Percentiles rank a stretch among this genome's conserved stretches.
Evolutionary conservation across 2,888 invertebrate species (phyloP).

Genomic region (Candidula unifasciata): DNA sequence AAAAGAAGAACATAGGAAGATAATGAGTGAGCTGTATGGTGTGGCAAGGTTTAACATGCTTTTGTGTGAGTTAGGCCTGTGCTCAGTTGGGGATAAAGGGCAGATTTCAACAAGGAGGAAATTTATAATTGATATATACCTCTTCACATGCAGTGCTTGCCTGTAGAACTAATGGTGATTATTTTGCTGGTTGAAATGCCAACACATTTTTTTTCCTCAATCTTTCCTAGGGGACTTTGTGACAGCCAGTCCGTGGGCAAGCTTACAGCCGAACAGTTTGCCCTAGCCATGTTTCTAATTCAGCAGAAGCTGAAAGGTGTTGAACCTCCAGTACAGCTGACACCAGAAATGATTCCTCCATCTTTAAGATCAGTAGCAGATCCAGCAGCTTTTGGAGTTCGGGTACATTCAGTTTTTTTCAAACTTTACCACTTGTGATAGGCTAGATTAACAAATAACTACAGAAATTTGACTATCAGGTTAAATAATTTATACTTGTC

Average conservation of each 20-base stretch:
- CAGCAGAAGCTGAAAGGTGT: constrained; percentile 88
- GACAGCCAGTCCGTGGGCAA: constrained; percentile 94
- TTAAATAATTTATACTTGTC: too few relatives aligned
- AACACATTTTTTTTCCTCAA: neutral
- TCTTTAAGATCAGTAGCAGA: constrained; percentile 80
- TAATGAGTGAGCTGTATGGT: too few relatives aligned
- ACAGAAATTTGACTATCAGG: too few relatives aligned
- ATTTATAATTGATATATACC: neutral
- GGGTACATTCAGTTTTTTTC: constrained; percentile 57
- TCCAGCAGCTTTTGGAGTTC: constrained; percentile 71
- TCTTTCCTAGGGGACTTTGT: constrained; percentile 87
- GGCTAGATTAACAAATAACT: too few relatives aligned
- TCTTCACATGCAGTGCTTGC: neutral
- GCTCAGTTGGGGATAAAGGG: too few relatives aligned
- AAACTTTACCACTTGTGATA: neutral
- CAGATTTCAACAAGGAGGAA: too few relatives aligned
- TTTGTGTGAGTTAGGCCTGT: too few relatives aligned
- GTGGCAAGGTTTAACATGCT: too few relatives aligned
- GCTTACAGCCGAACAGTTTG: constrained; percentile 95
- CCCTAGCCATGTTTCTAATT: constrained; percentile 96
- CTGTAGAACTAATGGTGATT: neutral
- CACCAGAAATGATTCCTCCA: constrained; percentile 92
- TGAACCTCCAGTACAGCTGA: constrained; percentile 89
- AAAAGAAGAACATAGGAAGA: too few relatives aligned
- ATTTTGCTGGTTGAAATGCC: neutral